phyloP scores from a whole-genome alignment of 2,113 vertebrate species.

The Spilogale gracilis region DNA sequence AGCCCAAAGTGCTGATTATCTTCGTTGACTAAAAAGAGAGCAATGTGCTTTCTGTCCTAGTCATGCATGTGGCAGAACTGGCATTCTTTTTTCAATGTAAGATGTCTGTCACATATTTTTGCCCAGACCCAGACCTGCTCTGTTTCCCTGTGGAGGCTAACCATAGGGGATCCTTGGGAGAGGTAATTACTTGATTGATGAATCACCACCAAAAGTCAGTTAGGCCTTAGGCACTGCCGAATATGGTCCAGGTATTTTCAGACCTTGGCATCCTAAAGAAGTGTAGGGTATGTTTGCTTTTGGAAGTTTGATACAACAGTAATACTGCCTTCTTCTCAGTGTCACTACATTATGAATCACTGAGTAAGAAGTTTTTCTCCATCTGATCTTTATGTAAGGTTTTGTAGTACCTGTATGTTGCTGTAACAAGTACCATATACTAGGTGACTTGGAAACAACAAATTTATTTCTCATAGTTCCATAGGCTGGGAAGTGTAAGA shows the following conservation, averaged over 20 bases:
- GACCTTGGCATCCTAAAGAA: not conserved
- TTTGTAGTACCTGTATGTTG: not conserved
- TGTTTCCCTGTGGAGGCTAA: not conserved
- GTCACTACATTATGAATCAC: not conserved
- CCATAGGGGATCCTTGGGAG: not conserved
- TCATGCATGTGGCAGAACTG: not conserved
- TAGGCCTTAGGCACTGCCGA: not conserved
- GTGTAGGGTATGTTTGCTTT: not conserved
- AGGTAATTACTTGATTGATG: slow-evolving; percentile 33
- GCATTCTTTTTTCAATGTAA: slow-evolving; percentile 5
- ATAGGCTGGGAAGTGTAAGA: not conserved
- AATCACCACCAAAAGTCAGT: not conserved
- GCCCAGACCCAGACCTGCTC: not conserved
- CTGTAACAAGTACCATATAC: not conserved
- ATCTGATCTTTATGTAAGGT: not conserved
- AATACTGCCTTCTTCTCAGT: not conserved
- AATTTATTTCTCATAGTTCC: not conserved
- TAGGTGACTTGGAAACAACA: not conserved
- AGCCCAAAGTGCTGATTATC: slow-evolving; percentile 26
- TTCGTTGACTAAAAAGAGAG: slow-evolving; percentile 59
- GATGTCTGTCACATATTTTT: not conserved
- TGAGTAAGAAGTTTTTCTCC: not conserved
- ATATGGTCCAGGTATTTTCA: not conserved
- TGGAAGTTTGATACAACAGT: not conserved
- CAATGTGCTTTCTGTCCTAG: not conserved